Percentiles rank a stretch among this genome's conserved stretches.
These are phyloP conservation scores for Lipophrys pholis DNA, from an alignment of 2,113 vertebrate genomes.

Conservation along the genomic window DNA sequence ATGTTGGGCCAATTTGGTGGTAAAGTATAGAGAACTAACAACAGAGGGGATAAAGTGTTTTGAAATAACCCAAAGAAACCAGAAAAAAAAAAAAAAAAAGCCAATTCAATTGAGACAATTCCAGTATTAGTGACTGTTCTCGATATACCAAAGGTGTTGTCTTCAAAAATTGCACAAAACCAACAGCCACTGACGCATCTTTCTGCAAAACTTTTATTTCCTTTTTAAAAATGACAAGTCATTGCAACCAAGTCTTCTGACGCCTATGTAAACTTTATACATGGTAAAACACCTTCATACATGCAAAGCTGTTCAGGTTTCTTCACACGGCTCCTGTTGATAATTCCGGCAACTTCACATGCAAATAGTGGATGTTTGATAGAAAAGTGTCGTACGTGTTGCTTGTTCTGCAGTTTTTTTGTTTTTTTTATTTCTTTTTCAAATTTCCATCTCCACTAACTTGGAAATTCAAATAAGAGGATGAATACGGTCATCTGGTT, in stretches of 20 bases:
- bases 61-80: too few species aligned
- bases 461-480: constrained; percentile 22
- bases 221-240: not conserved
- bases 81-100: too few species aligned
- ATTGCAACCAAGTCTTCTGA: constrained; percentile 22
- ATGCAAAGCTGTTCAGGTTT: constrained; percentile 14
- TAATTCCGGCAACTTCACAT: constrained; percentile 16
- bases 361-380: constrained; percentile 28
- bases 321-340: not conserved
- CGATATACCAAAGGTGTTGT: too few species aligned
- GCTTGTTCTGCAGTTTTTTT: constrained; percentile 74
- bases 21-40: too few species aligned
- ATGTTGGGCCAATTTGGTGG: too few species aligned
- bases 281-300: constrained; percentile 43
- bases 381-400: constrained; percentile 30
- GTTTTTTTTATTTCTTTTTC: constrained; percentile 32
- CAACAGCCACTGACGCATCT: too few species aligned
- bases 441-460: constrained; percentile 67
- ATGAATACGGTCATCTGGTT: too few species aligned
- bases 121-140: too few species aligned
- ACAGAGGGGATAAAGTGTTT: too few species aligned
- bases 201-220: too few species aligned
- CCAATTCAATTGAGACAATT: too few species aligned
- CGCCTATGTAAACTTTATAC: constrained; percentile 41
- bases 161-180: too few species aligned